Conservation (phyloP, 2,888 invertebrate species). For the Trichopoda pennipes region DNA sequence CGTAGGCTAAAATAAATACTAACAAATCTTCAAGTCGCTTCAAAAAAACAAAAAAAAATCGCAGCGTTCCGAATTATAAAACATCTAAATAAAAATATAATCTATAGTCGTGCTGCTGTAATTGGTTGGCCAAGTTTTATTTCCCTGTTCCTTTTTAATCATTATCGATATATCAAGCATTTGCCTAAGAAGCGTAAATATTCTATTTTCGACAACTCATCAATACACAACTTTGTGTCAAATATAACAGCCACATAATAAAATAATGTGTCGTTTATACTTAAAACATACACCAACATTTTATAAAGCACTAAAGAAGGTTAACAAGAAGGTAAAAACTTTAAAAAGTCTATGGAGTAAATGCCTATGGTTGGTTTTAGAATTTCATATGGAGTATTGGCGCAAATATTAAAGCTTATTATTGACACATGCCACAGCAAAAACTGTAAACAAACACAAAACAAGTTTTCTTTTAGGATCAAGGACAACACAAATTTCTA, state of each 20-base stretch:
- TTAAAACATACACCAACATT: background rate
- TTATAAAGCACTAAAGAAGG: constrained; percentile 6
- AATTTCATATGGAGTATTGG: constrained; percentile 13
- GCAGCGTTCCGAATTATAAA: too few relatives aligned
- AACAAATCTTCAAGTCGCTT: too few relatives aligned
- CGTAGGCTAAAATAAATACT: too few relatives aligned
- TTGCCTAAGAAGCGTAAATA: background rate
- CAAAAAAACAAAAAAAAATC: too few relatives aligned
- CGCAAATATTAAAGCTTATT: constrained; percentile 36
- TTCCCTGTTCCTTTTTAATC: too few relatives aligned
- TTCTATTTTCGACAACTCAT: background rate
- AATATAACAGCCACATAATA: background rate
- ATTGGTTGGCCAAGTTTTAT: too few relatives aligned
- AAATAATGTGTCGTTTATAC: background rate
- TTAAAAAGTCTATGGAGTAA: constrained; percentile 35
- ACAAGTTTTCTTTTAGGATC: constrained; percentile 33
- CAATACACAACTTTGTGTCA: background rate
- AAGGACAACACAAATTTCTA: constrained; percentile 12
- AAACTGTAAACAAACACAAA: constrained; percentile 28
- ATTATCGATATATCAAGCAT: too few relatives aligned
- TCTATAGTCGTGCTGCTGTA: too few relatives aligned
- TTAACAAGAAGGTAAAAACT: constrained; percentile 1
- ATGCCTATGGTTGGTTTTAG: constrained; percentile 47
- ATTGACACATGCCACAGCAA: constrained; percentile 17
- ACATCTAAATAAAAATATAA: too few relatives aligned